Conservation (phyloP, 1,140 invertebrate genomes). For the Drosophila albomicans region DNA sequence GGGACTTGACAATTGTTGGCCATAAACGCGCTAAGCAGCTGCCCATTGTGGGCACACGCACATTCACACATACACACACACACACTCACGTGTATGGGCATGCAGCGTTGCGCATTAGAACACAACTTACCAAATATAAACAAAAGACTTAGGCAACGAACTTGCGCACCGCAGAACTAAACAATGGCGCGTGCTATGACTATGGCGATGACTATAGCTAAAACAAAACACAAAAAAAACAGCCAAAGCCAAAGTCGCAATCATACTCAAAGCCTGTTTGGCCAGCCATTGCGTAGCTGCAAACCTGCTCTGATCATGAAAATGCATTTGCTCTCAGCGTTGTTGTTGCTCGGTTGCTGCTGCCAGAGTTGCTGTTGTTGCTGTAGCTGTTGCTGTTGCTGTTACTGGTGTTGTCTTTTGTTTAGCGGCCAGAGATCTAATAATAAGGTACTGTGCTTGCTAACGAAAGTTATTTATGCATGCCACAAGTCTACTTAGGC, state of each 20-base stretch:
- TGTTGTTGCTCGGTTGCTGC: conserved; percentile 7
- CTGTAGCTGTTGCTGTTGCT: conserved; percentile 18
- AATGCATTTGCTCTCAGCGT: conserved; percentile 57
- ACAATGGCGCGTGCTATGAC: conserved; percentile 78
- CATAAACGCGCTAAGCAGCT: conserved; percentile 81
- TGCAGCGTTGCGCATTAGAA: conserved; percentile 67
- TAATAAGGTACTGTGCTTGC: conserved; percentile 57
- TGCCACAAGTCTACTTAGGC: conserved; percentile 78
- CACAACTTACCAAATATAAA: conserved; percentile 78
- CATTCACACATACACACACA: conserved; percentile 4
- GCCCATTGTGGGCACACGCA: conserved; percentile 63
- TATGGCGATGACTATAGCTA: conserved; percentile 7
- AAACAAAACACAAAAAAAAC: neutral
- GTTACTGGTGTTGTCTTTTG: conserved; percentile 51
- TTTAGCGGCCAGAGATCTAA: conserved; percentile 61
- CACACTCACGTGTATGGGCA: conserved; percentile 33
- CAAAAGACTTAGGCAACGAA: conserved; percentile 84
- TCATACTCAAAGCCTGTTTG: conserved; percentile 63
- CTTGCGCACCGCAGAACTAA: conserved; percentile 62
- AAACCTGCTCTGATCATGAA: conserved; percentile 82
- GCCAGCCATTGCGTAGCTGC: conserved; percentile 67
- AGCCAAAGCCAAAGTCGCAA: conserved; percentile 47
- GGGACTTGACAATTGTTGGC: conserved; percentile 81
- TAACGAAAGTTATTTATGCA: conserved; percentile 83
- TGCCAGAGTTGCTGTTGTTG: conserved; percentile 31